phyloP scores from a whole-genome alignment of 92 coral and sea anemone genomes.

The Epizoanthus scotinus region DNA sequence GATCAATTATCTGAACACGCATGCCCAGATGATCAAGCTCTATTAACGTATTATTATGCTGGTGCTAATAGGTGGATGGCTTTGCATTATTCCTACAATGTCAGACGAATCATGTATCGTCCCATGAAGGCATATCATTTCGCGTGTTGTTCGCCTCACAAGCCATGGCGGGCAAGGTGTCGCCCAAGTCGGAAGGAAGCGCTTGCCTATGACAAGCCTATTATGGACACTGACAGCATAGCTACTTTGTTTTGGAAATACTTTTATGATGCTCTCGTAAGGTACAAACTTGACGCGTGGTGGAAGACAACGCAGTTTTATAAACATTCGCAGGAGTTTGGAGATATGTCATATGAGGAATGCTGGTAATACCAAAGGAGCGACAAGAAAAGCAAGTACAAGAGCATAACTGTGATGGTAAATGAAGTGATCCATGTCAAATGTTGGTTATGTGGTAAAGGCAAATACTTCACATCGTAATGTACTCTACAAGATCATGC shows the following conservation, averaged over 20 bases:
- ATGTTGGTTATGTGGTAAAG: too few relatives aligned
- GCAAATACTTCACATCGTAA: too few relatives aligned
- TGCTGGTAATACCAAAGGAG: slow-evolving; percentile 36
- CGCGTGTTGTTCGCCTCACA: slow-evolving; percentile 71
- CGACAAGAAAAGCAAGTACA: too few relatives aligned
- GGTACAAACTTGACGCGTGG: slow-evolving; percentile 61
- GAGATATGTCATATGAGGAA: slow-evolving; percentile 37
- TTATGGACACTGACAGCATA: slow-evolving; percentile 50
- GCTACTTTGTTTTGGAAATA: slow-evolving; percentile 69
- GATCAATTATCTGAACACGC: slow-evolving; percentile 40
- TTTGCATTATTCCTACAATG: slow-evolving; percentile 59
- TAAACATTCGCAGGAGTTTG: slow-evolving; percentile 61
- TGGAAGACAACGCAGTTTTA: slow-evolving; percentile 73
- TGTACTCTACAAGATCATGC: too few relatives aligned
- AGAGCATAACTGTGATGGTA: too few relatives aligned
- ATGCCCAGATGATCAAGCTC: slow-evolving; percentile 76
- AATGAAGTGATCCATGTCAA: too few relatives aligned
- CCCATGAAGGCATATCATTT: slow-evolving; percentile 78
- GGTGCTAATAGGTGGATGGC: slow-evolving; percentile 49
- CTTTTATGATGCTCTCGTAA: slow-evolving; percentile 60
- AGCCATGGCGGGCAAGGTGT: slow-evolving; percentile 74
- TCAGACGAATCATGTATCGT: slow-evolving; percentile 58
- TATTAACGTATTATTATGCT: slow-evolving; percentile 77
- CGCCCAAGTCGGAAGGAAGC: slow-evolving; percentile 77
- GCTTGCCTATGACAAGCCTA: slow-evolving; percentile 51